Evolutionary conservation across 2,888 invertebrate species (phyloP).

Genomic region (Aspidapion aeneum): DNA sequence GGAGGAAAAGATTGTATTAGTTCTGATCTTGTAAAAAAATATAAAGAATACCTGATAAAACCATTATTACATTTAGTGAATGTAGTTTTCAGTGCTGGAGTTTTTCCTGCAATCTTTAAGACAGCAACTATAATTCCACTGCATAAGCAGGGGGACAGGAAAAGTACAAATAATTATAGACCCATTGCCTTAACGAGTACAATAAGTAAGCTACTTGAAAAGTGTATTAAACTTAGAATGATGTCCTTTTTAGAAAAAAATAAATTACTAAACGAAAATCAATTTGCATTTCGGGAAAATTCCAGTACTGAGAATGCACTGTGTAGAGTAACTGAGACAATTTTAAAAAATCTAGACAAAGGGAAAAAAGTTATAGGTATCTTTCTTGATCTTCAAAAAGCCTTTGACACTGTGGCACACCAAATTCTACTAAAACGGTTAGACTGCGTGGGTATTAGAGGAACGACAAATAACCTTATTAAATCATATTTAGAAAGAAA

Average conservation of each 20-base stretch:
- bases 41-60: too few relatives aligned
- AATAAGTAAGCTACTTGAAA: conserved; percentile 1
- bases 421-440: background rate
- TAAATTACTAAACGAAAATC: background rate
- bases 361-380: conserved; percentile 2
- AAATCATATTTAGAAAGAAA: background rate
- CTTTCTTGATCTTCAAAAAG: too few relatives aligned
- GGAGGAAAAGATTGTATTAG: background rate
- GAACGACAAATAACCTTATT: background rate
- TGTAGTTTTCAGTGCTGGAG: background rate
- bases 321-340: background rate
- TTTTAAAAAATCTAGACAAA: background rate
- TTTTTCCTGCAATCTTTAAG: too few relatives aligned
- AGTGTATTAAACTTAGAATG: background rate
- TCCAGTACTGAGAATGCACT: too few relatives aligned
- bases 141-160: background rate
- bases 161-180: background rate
- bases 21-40: background rate
- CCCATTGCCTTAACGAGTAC: background rate
- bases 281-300: background rate
- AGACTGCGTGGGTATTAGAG: background rate
- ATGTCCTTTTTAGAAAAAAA: background rate
- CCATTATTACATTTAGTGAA: background rate
- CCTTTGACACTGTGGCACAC: too few relatives aligned
- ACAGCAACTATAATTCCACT: background rate